phyloP scores from a whole-genome alignment of 1,140 invertebrate genomes.

The Microvelia longipes region DNA sequence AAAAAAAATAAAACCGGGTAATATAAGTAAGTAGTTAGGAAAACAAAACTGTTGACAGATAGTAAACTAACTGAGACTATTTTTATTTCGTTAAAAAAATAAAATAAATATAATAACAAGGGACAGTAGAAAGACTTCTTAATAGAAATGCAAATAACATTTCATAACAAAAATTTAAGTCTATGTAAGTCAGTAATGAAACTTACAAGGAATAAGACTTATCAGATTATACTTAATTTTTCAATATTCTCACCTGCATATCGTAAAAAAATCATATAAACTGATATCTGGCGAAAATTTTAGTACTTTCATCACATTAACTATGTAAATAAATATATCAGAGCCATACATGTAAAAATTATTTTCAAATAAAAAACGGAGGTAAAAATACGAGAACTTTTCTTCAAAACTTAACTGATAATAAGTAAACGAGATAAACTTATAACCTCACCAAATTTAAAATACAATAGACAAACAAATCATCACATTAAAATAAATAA shows the following conservation, averaged over 20 bases:
- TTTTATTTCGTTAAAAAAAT: too few species aligned
- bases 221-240: too few species aligned
- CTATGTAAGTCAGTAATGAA: too few species aligned
- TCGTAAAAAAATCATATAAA: slow-evolving; percentile 22
- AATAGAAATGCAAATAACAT: too few species aligned
- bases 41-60: too few species aligned
- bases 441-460: not conserved
- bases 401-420: not conserved
- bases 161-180: too few species aligned
- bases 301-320: slow-evolving; percentile 19
- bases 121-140: too few species aligned
- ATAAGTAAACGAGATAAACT: not conserved
- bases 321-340: slow-evolving; percentile 3
- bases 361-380: not conserved
- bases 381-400: not conserved
- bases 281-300: slow-evolving; percentile 1
- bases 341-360: slow-evolving; percentile 10
- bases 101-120: too few species aligned
- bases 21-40: too few species aligned
- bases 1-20: too few species aligned
- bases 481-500: not conserved
- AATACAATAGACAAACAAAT: not conserved
- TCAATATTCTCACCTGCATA: slow-evolving; percentile 21
- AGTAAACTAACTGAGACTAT: too few species aligned
- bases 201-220: too few species aligned